Evolutionary conservation across 2,113 vertebrate genomes (phyloP).

Genomic region (Chaetops frenatus): DNA sequence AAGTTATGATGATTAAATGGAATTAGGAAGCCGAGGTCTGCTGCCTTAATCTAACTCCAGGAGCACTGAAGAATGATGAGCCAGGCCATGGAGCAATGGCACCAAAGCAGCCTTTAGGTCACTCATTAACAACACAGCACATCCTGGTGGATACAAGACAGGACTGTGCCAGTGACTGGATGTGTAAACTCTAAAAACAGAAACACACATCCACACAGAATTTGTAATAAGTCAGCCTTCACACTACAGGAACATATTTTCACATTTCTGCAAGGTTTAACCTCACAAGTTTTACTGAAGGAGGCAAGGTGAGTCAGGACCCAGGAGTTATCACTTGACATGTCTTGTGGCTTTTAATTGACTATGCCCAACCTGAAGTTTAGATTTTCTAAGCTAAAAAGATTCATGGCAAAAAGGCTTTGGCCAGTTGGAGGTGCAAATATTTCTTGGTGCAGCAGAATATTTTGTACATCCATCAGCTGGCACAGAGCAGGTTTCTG

Average conservation of each 20-base stretch:
- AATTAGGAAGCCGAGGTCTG: not conserved
- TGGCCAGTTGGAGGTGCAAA: not conserved
- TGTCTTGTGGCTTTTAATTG: not conserved
- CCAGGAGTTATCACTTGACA: not conserved
- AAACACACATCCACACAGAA: not conserved
- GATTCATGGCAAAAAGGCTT: not conserved
- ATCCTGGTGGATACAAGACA: not conserved
- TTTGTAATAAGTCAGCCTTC: not conserved
- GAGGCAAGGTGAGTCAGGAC: not conserved
- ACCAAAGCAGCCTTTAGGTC: not conserved
- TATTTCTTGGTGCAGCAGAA: not conserved
- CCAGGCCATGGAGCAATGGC: not conserved
- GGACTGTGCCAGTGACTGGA: not conserved
- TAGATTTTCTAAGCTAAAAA: not conserved
- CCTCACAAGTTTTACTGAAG: not conserved
- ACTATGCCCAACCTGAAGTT: not conserved
- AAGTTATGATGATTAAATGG: not conserved
- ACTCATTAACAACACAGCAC: not conserved
- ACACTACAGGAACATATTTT: rapidly evolving
- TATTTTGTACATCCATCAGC: not conserved
- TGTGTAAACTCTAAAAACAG: not conserved
- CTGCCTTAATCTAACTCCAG: not conserved
- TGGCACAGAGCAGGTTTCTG: not conserved
- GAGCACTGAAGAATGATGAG: not conserved
- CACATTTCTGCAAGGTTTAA: not conserved